These are phyloP conservation scores for Ctenochaetus hawaiiensis DNA, from an alignment of 2,797 vertebrate genomes.

Conservation along the genomic window DNA sequence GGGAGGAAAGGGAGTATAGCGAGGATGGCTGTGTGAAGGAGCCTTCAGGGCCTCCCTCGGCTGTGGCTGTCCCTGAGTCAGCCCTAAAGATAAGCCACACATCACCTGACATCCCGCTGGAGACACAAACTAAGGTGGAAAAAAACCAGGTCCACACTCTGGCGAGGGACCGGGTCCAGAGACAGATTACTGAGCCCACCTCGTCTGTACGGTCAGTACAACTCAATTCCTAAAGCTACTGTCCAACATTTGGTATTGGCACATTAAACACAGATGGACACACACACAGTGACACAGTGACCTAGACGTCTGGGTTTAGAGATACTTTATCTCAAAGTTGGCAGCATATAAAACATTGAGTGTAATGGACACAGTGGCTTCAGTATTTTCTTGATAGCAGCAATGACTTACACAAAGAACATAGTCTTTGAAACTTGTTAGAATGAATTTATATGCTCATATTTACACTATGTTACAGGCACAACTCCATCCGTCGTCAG, in stretches of 20 bases:
- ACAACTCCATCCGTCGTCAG: constrained; percentile 96
- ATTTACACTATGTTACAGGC: constrained; percentile 81
- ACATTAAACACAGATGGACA: constrained; percentile 13
- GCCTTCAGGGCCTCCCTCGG: constrained; percentile 67
- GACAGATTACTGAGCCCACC: constrained; percentile 95
- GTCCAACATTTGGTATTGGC: constrained; percentile 8
- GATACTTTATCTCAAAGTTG: neutral
- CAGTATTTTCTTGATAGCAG: neutral
- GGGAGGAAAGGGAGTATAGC: constrained; percentile 92
- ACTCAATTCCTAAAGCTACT: constrained; percentile 7
- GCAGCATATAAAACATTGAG: neutral
- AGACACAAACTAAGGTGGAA: constrained; percentile 88
- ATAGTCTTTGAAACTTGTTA: neutral
- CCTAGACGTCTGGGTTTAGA: neutral
- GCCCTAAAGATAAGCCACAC: constrained; percentile 99
- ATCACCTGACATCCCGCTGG: constrained; percentile 94
- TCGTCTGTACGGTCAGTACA: constrained; percentile 91
- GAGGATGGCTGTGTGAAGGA: constrained; percentile 90
- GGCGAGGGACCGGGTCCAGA: constrained; percentile 89
- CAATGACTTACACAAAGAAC: neutral
- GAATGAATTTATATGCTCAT: neutral
- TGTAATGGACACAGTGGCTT: neutral
- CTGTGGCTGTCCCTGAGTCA: constrained; percentile 84
- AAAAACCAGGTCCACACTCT: constrained; percentile 89
- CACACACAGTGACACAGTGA: neutral